A percentile compares a stretch with the other conserved stretches of the same genome.
These are phyloP conservation scores for Brachypodius melanocephalos DNA, from an alignment of 2,113 vertebrate species.

Conservation along the genomic window DNA sequence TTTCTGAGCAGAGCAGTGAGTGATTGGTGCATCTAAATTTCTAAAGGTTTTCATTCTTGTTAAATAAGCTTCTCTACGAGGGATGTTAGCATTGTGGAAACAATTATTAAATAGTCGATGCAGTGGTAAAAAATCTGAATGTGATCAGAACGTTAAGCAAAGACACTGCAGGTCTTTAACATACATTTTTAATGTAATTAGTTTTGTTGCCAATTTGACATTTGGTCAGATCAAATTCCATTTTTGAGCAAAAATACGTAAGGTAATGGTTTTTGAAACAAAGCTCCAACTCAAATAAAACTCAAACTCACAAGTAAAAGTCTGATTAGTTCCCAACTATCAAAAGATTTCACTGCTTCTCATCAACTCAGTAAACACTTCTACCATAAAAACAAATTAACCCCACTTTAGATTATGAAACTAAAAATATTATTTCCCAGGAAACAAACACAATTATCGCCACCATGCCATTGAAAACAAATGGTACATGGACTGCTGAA, in stretches of 20 bases:
- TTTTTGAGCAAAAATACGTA: not conserved
- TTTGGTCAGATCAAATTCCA: not conserved
- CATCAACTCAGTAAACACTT: not conserved
- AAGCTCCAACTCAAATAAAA: not conserved
- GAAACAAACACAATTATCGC: conserved; percentile 6
- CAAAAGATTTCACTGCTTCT: not conserved
- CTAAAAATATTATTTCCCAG: conserved; percentile 2
- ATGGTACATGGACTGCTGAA: not conserved
- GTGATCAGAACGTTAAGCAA: not conserved
- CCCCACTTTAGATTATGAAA: not conserved
- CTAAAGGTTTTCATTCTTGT: conserved; percentile 45
- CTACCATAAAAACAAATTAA: not conserved
- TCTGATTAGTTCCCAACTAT: not conserved
- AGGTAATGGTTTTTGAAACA: not conserved
- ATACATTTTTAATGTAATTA: not conserved
- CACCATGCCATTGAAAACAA: not conserved
- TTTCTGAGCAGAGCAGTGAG: not conserved
- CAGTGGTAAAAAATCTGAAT: not conserved
- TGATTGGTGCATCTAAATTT: not conserved
- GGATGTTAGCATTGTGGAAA: not conserved
- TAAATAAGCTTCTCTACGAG: not conserved
- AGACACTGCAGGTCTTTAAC: not conserved
- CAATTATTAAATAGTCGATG: conserved; percentile 7
- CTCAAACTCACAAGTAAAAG: not conserved
- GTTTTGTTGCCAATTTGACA: not conserved